These are phyloP conservation scores for Siderastrea radians DNA, from an alignment of 92 coral and sea anemone species.

Conservation along the genomic window DNA sequence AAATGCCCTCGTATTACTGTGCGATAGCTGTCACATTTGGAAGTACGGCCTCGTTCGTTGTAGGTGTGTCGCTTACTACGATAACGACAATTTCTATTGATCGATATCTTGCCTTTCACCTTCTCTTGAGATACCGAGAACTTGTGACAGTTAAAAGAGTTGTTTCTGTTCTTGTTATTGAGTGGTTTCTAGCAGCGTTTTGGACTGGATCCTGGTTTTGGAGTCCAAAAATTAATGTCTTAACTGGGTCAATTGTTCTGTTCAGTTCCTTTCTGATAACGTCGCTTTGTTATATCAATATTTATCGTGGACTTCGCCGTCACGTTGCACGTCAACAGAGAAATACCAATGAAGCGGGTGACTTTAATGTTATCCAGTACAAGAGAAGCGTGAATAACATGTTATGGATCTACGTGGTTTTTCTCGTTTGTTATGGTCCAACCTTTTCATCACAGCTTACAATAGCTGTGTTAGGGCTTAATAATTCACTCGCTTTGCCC, in stretches of 20 bases:
- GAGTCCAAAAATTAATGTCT: background rate
- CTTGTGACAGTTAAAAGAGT: background rate
- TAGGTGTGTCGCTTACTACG: background rate
- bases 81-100: conserved; percentile 11
- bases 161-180: background rate
- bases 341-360: background rate
- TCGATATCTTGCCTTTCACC: conserved; percentile 19
- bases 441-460: background rate
- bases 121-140: conserved; percentile 18
- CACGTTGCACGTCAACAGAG: background rate
- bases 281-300: background rate
- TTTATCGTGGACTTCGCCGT: background rate
- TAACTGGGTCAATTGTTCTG: background rate
- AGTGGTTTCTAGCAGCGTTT: conserved; percentile 3
- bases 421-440: conserved; percentile 1
- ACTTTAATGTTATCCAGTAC: background rate
- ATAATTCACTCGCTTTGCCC: conserved; percentile 17
- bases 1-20: conserved; percentile 12
- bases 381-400: background rate
- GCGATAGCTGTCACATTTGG: conserved; percentile 5
- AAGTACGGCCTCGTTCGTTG: background rate
- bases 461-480: background rate
- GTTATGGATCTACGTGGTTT: conserved; percentile 6
- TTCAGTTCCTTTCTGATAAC: background rate
- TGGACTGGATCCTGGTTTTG: conserved; percentile 18